Base-by-base conservation (phyloP, 2,888 invertebrate species). In the Epsilonema sp. region DNA sequence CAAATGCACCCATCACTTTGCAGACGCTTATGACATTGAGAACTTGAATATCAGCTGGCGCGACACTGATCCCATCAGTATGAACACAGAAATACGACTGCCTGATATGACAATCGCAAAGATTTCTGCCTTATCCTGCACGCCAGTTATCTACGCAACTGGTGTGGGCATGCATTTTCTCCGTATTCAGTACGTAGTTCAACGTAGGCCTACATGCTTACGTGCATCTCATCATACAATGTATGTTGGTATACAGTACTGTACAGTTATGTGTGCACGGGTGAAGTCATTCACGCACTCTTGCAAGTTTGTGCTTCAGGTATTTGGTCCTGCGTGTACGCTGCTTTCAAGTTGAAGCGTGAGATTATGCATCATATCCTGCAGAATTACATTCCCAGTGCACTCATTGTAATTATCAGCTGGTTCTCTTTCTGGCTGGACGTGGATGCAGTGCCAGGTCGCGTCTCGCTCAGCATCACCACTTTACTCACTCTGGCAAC, bases 381-480 rank as follows among this genome's bases (percentile, higher is more conserved):
- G 16, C 72, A 72, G 58, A 70, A 69, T 51, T 73, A 73, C 57
- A 60, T 73, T 45, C 72, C 72, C 1, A 71, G 71, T 11, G 69
- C 70, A 36, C 59, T 73, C 39, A 71, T 73, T 50, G 72, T 73
- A n/a, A 68, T 70, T 49, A 71, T 73, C 49, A 71, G 70, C 5
- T 72, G 72, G 72, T 72, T 72, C 23, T 67, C 67, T 41, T 72
- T 72, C 57, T 72, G 71, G 70, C 68, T 70, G 65, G 71, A 72
- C 54, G 70, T 70, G 31, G 68, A 70, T 51, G 69, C 70, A 0
- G 70, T 70, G 26, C 70, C 70, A 4, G 70, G 68, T 26, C 55
- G 71, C 4, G 69, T 70, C 26, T 31, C 26, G 13, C 36, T 48
- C 13, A 45, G 48, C 41, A 48, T 48, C 16, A 48, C 48, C 13